phyloP scores from a whole-genome alignment of 2,113 vertebrate species.

The Phylloscopus trochilus region DNA sequence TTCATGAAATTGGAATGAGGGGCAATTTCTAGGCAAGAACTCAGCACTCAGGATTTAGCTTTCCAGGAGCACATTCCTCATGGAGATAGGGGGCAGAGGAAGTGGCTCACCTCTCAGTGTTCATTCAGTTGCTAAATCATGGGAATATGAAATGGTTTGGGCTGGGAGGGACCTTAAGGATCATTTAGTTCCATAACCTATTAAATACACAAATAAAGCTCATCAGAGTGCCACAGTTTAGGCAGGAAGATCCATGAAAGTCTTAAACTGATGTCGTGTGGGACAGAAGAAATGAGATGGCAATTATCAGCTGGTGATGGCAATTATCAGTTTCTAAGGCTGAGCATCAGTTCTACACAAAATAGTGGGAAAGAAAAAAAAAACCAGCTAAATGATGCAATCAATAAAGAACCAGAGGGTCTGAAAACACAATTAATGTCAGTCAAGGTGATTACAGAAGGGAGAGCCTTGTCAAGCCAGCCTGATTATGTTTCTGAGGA shows the following conservation, averaged over 20 bases:
- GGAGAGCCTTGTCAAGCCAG: background rate
- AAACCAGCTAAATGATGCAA: background rate
- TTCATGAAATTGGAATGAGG: no score
- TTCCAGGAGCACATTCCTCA: background rate
- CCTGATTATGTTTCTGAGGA: background rate
- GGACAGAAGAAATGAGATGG: background rate
- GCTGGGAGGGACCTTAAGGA: background rate
- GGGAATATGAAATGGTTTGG: background rate
- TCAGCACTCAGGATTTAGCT: background rate
- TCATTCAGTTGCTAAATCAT: background rate
- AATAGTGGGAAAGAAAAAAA: background rate
- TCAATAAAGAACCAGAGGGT: conserved; percentile 6
- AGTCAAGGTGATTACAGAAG: background rate
- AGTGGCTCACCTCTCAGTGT: background rate
- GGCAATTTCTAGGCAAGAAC: background rate
- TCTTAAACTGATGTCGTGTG: background rate
- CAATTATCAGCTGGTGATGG: background rate
- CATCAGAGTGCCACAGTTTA: background rate
- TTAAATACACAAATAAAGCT: background rate
- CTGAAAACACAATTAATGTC: background rate
- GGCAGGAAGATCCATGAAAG: background rate
- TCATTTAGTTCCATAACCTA: background rate
- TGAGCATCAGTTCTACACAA: background rate
- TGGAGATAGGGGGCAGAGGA: background rate
- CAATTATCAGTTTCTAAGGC: background rate